Base-by-base conservation (phyloP, 2,797 vertebrate genomes). In the Chloroceryle amazona region DNA sequence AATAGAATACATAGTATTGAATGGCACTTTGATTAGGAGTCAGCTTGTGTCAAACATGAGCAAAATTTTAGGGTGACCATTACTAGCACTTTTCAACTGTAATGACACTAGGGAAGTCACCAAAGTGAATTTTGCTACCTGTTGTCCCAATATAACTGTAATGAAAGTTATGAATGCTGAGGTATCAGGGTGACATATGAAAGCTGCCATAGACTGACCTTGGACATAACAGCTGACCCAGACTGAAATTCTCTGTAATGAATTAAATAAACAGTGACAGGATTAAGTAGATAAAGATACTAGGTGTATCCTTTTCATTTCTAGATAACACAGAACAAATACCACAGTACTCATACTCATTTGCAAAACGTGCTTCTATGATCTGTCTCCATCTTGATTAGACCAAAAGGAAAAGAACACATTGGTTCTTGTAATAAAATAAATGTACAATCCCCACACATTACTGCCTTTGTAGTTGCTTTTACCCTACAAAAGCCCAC, bases 391-490 rank as follows among this genome's bases (percentile, higher is more conserved):
- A 19, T 22, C 60, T 81, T 92, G 74, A 61, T 96, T 81, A 90
- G 33, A 74, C 71, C 86, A 37, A 94, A 89, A 81, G 78, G 86
- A 80, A 94, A 95, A 83, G 81, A 92, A 89, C 93, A 89, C 49
- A 12, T 89, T 82, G 74, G 67, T 65, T 91, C 71, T 89, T 51
- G 67, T 55, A 91, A 91, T 68, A 95, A 96, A 96, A 95, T 80
- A 85, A 84, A 89, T 73, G 88, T 87, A 90, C 82, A 66, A 46
- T 47, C 72, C 62, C 46, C 79, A 86, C 73, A 94, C 93, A 92
- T 97, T 85, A 91, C 90, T 94, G 94, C 86, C 74, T 95, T 95
- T 96, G 95, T 95, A 96, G 92, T 89, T 89, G 68, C 58, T 93
- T 93, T 92, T 94, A 86, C 92, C 74, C 91, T 94, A 41, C 89